Evolutionary conservation across 2,888 invertebrate genomes (phyloP), one percentile per base, ranked within the genome.

Genomic region (Venusia cambrica): DNA sequence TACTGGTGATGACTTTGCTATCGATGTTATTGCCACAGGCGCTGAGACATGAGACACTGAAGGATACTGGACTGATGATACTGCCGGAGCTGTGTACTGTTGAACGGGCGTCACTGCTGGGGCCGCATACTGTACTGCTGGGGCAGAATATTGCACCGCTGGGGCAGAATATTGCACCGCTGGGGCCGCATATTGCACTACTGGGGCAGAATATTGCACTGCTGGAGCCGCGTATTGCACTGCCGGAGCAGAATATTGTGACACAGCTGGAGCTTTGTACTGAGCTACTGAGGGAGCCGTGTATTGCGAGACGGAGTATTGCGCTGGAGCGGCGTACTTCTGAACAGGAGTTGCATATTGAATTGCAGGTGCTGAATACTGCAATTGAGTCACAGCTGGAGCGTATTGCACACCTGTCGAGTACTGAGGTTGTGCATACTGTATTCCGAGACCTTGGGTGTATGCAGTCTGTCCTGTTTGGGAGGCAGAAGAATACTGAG

Each of bases 191-290:
- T 72, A 64, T 27, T 80, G 61, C 1, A 39, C 20, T 4, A 40
- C 38, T 31, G 35, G 47, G 3, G 45, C 36, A 5, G 56, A 24
- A 11, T 62, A 54, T n/a, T 63, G 62, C 5, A 55, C n/a, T 6
- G 45, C 45, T 6, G 46, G 42, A 5, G 65, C 55, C 3, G 22
- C 80, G 77, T 14, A 42, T 34, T 3, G 38, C 11, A 62, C 56
- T 18, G 72, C 61, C 2, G 80, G 78, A 0, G 52, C 47, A 5
- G 46, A 14, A 5, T 76, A 65, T 15, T 83, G 80, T 11, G 45
- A 7, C 5, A 53, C 38, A n/a, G 53, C 45, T 13, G 66, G 61
- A 4, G 61, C 47, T 4, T 61, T 45, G 30, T 64, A 62, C 45
- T 59, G 56, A 5, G 45, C 25, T 51, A 19, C 70, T 16, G 35